These are phyloP conservation scores for Mimas tiliae DNA, from an alignment of 2,888 invertebrate genomes.

Conservation along the genomic window DNA sequence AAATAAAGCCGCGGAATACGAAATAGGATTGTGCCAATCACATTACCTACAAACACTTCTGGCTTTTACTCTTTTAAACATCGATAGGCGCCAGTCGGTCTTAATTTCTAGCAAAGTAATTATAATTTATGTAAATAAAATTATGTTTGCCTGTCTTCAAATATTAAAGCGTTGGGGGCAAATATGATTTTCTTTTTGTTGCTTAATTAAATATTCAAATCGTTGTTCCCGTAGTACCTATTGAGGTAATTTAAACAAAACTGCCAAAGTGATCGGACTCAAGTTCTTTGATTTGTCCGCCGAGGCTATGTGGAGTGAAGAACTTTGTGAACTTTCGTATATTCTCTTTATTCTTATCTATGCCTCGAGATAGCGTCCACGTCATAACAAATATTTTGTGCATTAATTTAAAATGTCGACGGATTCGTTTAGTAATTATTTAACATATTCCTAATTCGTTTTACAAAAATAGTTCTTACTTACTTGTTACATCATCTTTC, in stretches of 20 bases:
- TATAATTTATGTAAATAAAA: background rate
- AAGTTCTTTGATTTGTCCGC: conserved; percentile 24
- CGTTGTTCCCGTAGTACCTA: background rate
- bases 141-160: background rate
- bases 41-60: conserved; percentile 22
- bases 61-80: conserved; percentile 3
- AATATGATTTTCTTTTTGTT: background rate
- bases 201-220: conserved; percentile 18
- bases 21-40: conserved; percentile 24
- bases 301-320: conserved; percentile 25
- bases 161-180: background rate
- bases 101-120: background rate
- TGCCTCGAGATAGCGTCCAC: background rate
- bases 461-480: no score
- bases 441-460: no score
- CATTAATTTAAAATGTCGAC: background rate
- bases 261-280: conserved; percentile 24
- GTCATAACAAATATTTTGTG: background rate
- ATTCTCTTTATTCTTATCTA: conserved; percentile 2
- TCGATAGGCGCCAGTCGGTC: no score
- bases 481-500: no score
- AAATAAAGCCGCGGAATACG: conserved; percentile 26
- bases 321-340: conserved; percentile 10
- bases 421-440: no score
- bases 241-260: conserved; percentile 12